Conservation (phyloP, 2,888 invertebrate species). For the Philereme vetulata region DNA sequence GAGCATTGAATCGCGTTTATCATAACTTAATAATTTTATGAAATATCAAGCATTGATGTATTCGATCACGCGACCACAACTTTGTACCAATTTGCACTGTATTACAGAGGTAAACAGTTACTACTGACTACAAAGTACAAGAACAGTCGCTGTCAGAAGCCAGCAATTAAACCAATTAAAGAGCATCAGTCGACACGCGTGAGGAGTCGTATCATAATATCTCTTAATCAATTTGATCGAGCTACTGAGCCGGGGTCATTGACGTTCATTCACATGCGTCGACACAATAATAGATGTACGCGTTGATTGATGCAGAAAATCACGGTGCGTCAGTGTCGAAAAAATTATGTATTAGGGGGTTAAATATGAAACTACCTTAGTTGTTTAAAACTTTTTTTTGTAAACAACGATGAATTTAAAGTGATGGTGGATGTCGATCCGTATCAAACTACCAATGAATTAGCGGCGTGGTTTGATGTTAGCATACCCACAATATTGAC, state of each 20-base stretch:
- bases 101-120: neutral
- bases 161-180: constrained; percentile 75
- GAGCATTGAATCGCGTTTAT: constrained; percentile 1
- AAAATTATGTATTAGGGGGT: neutral
- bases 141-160: constrained; percentile 20
- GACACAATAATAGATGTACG: constrained; percentile 23
- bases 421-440: too few relatives aligned
- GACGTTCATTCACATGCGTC: constrained; percentile 42
- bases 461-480: too few relatives aligned
- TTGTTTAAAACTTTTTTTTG: too few relatives aligned
- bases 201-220: constrained; percentile 68
- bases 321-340: neutral
- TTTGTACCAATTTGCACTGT: neutral
- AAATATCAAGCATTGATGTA: constrained; percentile 14
- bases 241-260: constrained; percentile 64
- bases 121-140: constrained; percentile 3
- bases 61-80: constrained; percentile 18
- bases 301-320: constrained; percentile 17
- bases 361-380: too few relatives aligned
- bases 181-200: constrained; percentile 64
- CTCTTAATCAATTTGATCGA: constrained; percentile 74
- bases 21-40: neutral
- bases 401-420: too few relatives aligned
- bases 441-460: too few relatives aligned
- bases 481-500: too few relatives aligned